Conservation (phyloP, 2,113 vertebrate genomes). For the Peucedramus taeniatus region DNA sequence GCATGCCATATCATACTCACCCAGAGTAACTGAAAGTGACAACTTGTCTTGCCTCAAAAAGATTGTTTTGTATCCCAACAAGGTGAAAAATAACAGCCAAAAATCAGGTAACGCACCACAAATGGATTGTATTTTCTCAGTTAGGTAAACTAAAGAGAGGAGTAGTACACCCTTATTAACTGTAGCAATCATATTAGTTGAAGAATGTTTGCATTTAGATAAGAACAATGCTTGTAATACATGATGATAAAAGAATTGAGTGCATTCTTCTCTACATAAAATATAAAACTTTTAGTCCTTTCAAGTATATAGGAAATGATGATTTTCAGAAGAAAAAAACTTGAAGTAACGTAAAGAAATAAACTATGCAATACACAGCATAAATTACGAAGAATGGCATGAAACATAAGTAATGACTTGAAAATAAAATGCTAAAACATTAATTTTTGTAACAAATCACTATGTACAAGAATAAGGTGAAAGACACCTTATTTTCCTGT, state of each 20-base stretch:
- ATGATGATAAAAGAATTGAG: background rate
- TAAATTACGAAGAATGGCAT: background rate
- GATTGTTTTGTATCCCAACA: slow-evolving; percentile 22
- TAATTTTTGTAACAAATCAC: background rate
- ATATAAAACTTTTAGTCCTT: background rate
- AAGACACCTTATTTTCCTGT: background rate
- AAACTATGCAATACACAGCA: background rate
- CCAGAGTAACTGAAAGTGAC: slow-evolving; percentile 64
- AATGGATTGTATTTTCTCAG: background rate
- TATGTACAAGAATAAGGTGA: background rate
- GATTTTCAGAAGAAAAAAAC: background rate
- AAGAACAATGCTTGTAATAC: background rate
- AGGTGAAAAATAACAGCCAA: slow-evolving; percentile 22
- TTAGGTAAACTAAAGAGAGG: background rate
- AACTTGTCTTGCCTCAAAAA: slow-evolving; percentile 32
- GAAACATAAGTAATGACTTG: background rate
- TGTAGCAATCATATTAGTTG: background rate
- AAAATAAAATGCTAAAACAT: background rate
- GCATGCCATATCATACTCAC: slow-evolving; percentile 14
- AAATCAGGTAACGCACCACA: background rate
- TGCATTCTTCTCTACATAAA: background rate
- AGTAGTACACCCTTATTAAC: background rate
- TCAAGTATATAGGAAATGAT: background rate
- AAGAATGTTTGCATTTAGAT: background rate
- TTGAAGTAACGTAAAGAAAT: background rate